Evolutionary conservation across 2,797 vertebrate genomes (phyloP).

Genomic region (Carcharodon carcharias): DNA sequence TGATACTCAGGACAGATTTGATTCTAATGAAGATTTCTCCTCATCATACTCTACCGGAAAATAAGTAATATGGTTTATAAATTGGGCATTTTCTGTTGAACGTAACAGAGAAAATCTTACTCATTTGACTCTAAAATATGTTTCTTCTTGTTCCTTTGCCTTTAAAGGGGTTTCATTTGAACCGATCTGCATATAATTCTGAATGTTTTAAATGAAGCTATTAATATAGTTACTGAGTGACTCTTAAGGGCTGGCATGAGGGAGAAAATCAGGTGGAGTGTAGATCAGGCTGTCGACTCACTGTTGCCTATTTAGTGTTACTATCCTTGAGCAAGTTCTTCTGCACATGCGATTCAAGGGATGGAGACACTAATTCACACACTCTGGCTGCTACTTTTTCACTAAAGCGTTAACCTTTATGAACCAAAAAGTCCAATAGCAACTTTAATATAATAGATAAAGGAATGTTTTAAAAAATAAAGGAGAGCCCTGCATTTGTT

Average conservation of each 20-base stretch:
- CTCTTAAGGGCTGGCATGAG: neutral
- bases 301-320: no score
- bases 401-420: neutral
- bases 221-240: neutral
- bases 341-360: neutral
- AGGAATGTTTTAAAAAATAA: neutral
- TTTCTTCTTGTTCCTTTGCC: neutral
- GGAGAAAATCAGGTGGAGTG: neutral
- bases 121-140: neutral
- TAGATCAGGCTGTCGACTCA: neutral
- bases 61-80: neutral
- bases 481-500: neutral
- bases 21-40: neutral
- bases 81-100: neutral
- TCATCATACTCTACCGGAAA: neutral
- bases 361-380: neutral
- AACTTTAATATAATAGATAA: neutral
- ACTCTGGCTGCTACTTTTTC: neutral
- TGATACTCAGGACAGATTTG: slow-evolving; percentile 8
- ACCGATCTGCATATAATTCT: neutral
- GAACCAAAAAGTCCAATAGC: neutral
- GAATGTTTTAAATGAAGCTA: neutral
- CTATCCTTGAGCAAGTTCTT: no score
- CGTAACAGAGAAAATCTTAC: neutral
- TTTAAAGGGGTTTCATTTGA: neutral